Percentiles rank a stretch among this genome's conserved stretches.
phyloP scores from a whole-genome alignment of 2,113 vertebrate genomes.

The Tragelaphus scriptus region DNA sequence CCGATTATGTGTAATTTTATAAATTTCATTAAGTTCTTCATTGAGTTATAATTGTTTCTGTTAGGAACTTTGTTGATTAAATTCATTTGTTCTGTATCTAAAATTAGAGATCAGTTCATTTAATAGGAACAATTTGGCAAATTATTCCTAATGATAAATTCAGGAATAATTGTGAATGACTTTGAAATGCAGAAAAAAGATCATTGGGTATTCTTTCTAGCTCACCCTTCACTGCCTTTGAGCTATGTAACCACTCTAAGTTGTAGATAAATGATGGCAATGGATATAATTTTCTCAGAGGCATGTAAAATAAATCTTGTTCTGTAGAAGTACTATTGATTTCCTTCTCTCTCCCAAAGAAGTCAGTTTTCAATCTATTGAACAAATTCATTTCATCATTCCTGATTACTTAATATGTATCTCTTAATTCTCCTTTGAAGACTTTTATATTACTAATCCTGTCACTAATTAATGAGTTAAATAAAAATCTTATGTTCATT shows the following conservation, averaged over 20 bases:
- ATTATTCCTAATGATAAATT: neutral
- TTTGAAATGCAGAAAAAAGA: neutral
- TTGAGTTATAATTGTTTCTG: conserved; percentile 31
- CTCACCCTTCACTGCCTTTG: neutral
- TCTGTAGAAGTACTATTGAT: neutral
- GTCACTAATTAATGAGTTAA: neutral
- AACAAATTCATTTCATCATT: neutral
- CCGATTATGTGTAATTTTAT: neutral
- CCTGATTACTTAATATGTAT: neutral
- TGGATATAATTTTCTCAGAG: neutral
- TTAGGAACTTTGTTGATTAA: conserved; percentile 25
- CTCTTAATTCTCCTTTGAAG: neutral
- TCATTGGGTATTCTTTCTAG: neutral
- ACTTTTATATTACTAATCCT: neutral
- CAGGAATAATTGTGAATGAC: neutral
- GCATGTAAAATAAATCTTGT: neutral
- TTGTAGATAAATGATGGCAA: neutral
- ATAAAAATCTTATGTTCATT: neutral
- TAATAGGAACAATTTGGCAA: conserved; percentile 41
- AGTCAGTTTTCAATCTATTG: neutral
- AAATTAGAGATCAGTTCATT: conserved; percentile 27
- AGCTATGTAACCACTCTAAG: neutral
- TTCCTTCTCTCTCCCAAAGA: neutral
- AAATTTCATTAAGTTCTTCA: conserved; percentile 47
- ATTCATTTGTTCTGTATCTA: conserved; percentile 37